phyloP scores from a whole-genome alignment of 92 coral and sea anemone species.

The Chrysogorgia sp. region DNA sequence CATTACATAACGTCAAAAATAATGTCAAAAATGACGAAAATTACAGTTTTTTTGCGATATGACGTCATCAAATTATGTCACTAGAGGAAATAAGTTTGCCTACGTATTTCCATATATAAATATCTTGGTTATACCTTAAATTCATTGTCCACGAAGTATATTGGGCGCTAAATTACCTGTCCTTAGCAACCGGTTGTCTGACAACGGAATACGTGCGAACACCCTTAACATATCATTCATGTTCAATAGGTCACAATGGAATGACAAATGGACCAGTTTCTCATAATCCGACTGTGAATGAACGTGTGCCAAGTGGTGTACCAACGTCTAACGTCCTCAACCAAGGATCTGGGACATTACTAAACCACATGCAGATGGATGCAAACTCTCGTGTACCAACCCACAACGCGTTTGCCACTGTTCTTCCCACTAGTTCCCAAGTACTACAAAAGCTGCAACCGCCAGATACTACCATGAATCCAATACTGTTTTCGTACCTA shows the following conservation, averaged over 20 bases:
- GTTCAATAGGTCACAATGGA: slow-evolving; percentile 21
- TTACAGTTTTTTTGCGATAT: too few species aligned
- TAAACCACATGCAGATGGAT: slow-evolving; percentile 40
- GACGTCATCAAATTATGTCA: too few species aligned
- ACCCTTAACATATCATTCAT: not conserved
- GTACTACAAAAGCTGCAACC: slow-evolving; percentile 31
- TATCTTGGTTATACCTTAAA: too few species aligned
- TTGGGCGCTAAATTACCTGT: too few species aligned
- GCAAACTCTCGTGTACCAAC: slow-evolving; percentile 24
- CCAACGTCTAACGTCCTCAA: slow-evolving; percentile 27
- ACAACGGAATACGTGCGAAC: too few species aligned
- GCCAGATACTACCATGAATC: slow-evolving; percentile 4
- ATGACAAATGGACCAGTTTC: slow-evolving; percentile 29
- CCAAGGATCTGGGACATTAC: slow-evolving; percentile 28
- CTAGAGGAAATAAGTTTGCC: not conserved
- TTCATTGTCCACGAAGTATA: too few species aligned
- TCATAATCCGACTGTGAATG: not conserved
- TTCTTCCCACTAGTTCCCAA: slow-evolving; percentile 10
- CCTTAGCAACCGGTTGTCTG: too few species aligned
- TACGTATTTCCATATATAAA: not conserved
- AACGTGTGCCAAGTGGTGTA: slow-evolving; percentile 16
- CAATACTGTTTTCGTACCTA: slow-evolving; percentile 27
- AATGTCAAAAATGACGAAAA: too few species aligned
- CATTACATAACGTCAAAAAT: too few species aligned
- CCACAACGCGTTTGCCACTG: slow-evolving; percentile 18